A percentile compares a stretch with the other conserved stretches of the same genome.
Conservation (phyloP, 2,797 vertebrate species). For the Pseudochirops cupreus region DNA sequence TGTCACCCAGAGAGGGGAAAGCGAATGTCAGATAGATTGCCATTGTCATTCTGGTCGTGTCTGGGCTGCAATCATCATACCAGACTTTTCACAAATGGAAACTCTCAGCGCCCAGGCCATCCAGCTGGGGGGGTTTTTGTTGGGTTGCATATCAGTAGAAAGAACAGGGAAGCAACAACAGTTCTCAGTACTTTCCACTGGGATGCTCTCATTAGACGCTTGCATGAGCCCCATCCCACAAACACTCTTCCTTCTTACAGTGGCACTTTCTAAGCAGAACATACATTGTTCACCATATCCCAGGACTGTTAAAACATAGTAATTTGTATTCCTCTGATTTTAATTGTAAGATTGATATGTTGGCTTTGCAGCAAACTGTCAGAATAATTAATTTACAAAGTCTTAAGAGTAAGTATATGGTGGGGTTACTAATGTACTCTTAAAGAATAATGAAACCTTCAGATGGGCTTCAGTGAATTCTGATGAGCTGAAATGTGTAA, state of each 20-base stretch:
- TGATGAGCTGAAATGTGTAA: slow-evolving; percentile 77
- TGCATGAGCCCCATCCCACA: slow-evolving; percentile 44
- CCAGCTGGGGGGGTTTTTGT: slow-evolving; percentile 55
- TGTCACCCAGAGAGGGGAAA: slow-evolving; percentile 57
- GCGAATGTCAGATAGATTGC: slow-evolving; percentile 52
- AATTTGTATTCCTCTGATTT: slow-evolving; percentile 82
- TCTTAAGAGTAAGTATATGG: slow-evolving; percentile 81
- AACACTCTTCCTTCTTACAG: slow-evolving; percentile 65
- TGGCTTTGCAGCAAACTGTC: slow-evolving; percentile 83
- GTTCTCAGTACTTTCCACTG: slow-evolving; percentile 57
- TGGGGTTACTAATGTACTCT: slow-evolving; percentile 83
- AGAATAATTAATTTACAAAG: slow-evolving; percentile 82
- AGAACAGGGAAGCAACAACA: slow-evolving; percentile 47
- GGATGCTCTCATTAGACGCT: slow-evolving; percentile 51
- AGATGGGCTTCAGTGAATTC: slow-evolving; percentile 80
- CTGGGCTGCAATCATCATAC: background rate
- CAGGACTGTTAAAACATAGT: slow-evolving; percentile 73
- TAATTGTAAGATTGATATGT: slow-evolving; percentile 85
- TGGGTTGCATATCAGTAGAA: slow-evolving; percentile 40
- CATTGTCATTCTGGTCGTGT: slow-evolving; percentile 53
- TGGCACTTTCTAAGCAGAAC: slow-evolving; percentile 67
- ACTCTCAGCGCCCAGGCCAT: slow-evolving; percentile 14
- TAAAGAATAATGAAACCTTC: slow-evolving; percentile 85
- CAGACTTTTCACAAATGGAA: slow-evolving; percentile 66
- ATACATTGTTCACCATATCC: slow-evolving; percentile 76